Percentiles rank a stretch among this genome's conserved stretches.
phyloP scores from a whole-genome alignment of 1,140 invertebrate genomes.

The Drosophila parvula region DNA sequence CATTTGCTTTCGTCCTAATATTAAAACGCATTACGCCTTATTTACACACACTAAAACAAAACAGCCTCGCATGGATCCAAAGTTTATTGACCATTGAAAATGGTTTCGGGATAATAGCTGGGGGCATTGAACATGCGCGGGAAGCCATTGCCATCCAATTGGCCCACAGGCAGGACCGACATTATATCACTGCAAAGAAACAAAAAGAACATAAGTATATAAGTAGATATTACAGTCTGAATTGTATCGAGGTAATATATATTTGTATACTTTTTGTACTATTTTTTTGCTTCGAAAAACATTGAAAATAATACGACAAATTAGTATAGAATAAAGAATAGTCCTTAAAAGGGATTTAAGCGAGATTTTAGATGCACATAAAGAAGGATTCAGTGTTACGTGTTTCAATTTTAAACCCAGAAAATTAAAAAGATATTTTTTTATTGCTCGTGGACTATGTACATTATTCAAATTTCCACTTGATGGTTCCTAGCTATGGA shows the following conservation, averaged over 20 bases:
- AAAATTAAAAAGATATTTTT: neutral
- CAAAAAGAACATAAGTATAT: neutral
- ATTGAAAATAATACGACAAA: too few relatives aligned
- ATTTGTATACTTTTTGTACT: too few relatives aligned
- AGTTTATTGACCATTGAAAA: conserved; percentile 81
- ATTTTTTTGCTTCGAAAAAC: too few relatives aligned
- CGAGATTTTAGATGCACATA: neutral
- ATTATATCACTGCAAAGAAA: conserved; percentile 79
- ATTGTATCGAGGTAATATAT: too few relatives aligned
- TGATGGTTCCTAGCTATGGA: conserved; percentile 7
- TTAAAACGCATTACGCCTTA: conserved; percentile 54
- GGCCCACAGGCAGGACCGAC: conserved; percentile 80
- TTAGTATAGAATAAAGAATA: too few relatives aligned
- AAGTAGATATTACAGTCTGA: neutral
- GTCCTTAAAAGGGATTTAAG: neutral
- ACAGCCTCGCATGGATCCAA: conserved; percentile 29
- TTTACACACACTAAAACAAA: conserved; percentile 52
- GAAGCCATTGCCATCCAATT: conserved; percentile 79
- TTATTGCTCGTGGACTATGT: neutral
- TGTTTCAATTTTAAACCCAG: neutral
- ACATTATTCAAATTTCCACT: neutral
- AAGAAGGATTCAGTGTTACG: neutral
- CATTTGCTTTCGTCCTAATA: conserved; percentile 48
- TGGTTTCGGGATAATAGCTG: conserved; percentile 83
- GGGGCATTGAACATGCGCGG: conserved; percentile 83